Evolutionary conservation across 92 coral and sea anemone genomes (phyloP).

Genomic region (Palythoa grandiflora): DNA sequence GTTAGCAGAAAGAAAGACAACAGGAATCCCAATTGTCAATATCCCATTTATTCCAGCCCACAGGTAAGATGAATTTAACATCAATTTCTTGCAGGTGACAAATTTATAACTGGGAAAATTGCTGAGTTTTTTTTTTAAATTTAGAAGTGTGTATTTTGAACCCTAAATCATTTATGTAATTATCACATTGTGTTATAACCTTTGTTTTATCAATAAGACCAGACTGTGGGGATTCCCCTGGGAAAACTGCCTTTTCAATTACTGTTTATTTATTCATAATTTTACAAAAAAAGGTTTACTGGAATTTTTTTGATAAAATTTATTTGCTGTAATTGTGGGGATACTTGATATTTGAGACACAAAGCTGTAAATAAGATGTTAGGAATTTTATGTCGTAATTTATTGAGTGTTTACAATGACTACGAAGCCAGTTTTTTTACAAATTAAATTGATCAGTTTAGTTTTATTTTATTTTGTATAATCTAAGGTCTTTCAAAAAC

Average conservation of each 20-base stretch:
- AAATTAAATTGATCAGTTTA: not conserved
- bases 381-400: not conserved
- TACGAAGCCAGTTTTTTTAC: not conserved
- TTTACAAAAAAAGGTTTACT: not conserved
- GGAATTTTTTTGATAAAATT: not conserved
- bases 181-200: not conserved
- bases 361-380: not conserved
- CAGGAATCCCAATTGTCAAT: slow-evolving; percentile 96
- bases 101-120: not conserved
- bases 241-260: not conserved
- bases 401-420: not conserved
- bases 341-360: not conserved
- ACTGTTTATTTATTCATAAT: slow-evolving; percentile 9
- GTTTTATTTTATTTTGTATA: not conserved
- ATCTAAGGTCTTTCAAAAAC: not conserved
- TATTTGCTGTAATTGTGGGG: not conserved
- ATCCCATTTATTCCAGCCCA: slow-evolving; percentile 99
- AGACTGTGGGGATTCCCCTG: slow-evolving; percentile 49
- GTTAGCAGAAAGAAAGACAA: slow-evolving; percentile 95
- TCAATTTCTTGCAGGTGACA: not conserved
- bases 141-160: not conserved
- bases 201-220: slow-evolving; percentile 26
- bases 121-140: not conserved
- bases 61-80: slow-evolving; percentile 69
- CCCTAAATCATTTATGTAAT: not conserved